These are phyloP conservation scores for Colinus virginianus DNA, from an alignment of 2,113 vertebrate genomes.

Conservation along the genomic window DNA sequence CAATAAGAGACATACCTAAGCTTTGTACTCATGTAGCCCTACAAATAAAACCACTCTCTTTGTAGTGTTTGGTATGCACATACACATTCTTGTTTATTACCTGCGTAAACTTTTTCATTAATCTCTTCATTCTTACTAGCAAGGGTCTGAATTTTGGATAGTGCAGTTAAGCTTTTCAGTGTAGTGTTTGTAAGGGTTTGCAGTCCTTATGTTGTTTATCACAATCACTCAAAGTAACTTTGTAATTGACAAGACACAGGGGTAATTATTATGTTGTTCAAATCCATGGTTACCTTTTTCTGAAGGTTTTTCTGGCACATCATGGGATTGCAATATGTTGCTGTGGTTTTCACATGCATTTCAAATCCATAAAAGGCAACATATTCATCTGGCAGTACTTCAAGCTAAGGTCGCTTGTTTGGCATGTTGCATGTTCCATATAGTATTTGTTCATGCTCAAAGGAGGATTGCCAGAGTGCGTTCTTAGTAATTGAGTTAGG, in stretches of 20 bases:
- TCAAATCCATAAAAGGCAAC: constrained; percentile 29
- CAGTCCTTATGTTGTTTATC: neutral
- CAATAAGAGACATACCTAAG: neutral
- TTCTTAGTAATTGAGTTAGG: constrained; percentile 20
- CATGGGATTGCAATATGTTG: neutral
- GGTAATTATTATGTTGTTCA: neutral
- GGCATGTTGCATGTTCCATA: neutral
- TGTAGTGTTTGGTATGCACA: neutral
- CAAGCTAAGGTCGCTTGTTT: constrained; percentile 9
- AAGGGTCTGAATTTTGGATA: neutral
- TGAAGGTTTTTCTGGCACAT: neutral
- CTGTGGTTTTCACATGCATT: constrained; percentile 22
- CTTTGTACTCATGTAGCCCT: neutral
- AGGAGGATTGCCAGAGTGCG: neutral
- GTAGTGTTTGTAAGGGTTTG: neutral
- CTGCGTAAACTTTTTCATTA: neutral
- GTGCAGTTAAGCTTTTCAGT: neutral
- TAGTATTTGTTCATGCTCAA: constrained; percentile 44
- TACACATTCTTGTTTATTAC: neutral
- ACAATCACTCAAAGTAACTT: neutral
- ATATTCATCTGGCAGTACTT: constrained; percentile 23
- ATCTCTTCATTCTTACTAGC: neutral
- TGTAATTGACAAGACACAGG: neutral
- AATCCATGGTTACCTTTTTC: neutral
- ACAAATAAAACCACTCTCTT: too few species aligned